Evolutionary conservation across 2,797 vertebrate species (phyloP).

Genomic region (Channallabes apus): DNA sequence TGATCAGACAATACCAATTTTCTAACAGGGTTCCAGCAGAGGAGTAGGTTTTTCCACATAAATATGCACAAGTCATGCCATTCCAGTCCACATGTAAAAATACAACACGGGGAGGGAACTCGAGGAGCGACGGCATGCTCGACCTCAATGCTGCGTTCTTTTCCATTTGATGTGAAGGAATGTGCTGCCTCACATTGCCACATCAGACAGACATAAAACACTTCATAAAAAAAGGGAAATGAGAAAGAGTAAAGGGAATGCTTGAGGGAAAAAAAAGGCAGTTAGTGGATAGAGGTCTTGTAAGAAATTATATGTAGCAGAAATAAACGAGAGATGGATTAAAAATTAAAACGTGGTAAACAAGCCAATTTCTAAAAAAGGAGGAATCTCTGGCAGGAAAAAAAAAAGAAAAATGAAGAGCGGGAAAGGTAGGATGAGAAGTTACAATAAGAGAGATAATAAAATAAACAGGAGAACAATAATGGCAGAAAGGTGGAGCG

Average conservation of each 20-base stretch:
- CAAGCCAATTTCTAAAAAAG: background rate
- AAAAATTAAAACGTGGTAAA: conserved; percentile 19
- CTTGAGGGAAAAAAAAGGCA: conserved; percentile 63
- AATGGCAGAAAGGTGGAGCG: conserved; percentile 54
- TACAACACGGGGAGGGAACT: conserved; percentile 66
- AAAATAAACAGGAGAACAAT: conserved; percentile 3
- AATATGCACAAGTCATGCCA: conserved; percentile 31
- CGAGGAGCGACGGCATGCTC: conserved; percentile 80
- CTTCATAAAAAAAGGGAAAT: background rate
- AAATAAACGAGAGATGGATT: conserved; percentile 65
- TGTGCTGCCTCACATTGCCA: conserved; percentile 81
- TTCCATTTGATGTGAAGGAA: conserved; percentile 85
- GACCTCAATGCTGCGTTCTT: conserved; percentile 76
- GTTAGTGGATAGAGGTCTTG: conserved; percentile 72
- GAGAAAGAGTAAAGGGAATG: background rate
- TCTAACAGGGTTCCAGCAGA: conserved; percentile 66
- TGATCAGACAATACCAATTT: conserved; percentile 9
- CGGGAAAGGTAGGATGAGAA: conserved; percentile 20
- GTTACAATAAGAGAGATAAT: conserved; percentile 52
- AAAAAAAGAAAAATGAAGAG: conserved; percentile 45
- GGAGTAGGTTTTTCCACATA: conserved; percentile 52
- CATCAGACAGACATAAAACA: conserved; percentile 74
- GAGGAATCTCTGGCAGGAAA: background rate
- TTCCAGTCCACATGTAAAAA: conserved; percentile 13
- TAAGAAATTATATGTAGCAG: conserved; percentile 44